These are phyloP conservation scores for Melanotaenia trifasciata DNA, from an alignment of 2,797 vertebrate genomes.

Conservation along the genomic window DNA sequence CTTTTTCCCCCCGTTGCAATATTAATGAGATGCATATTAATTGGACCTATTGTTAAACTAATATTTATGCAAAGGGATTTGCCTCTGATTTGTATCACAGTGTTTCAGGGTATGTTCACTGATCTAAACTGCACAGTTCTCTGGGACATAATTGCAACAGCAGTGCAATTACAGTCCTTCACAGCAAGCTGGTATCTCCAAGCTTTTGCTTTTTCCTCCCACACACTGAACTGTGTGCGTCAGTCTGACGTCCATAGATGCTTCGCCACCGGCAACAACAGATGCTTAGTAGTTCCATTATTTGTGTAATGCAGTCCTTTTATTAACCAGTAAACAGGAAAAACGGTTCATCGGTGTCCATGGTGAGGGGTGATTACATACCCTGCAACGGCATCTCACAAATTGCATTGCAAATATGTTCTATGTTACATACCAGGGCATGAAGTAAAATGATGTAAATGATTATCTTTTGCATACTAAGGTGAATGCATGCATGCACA, in stretches of 20 bases:
- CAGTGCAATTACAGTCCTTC: slow-evolving; percentile 83
- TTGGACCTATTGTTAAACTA: slow-evolving; percentile 39
- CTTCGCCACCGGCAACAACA: slow-evolving; percentile 73
- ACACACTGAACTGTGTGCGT: slow-evolving; percentile 83
- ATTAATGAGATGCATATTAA: slow-evolving; percentile 59
- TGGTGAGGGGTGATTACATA: slow-evolving; percentile 43
- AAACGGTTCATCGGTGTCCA: slow-evolving; percentile 28
- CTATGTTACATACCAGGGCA: slow-evolving; percentile 35
- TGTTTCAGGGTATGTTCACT: slow-evolving; percentile 45
- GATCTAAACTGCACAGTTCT: slow-evolving; percentile 65
- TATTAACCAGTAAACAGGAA: slow-evolving; percentile 56
- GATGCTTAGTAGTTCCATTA: slow-evolving; percentile 63
- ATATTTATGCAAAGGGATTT: slow-evolving; percentile 57
- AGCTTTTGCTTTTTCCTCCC: slow-evolving; percentile 80
- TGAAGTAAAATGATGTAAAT: slow-evolving; percentile 3
- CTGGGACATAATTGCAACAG: slow-evolving; percentile 71
- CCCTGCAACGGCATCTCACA: slow-evolving; percentile 25
- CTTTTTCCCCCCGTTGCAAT: slow-evolving; percentile 3
- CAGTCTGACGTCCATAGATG: slow-evolving; percentile 81
- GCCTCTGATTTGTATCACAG: slow-evolving; percentile 63
- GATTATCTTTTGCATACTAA: slow-evolving; percentile 19
- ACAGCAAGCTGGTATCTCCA: slow-evolving; percentile 77
- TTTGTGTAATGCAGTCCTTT: slow-evolving; percentile 56
- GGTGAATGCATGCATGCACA: slow-evolving; percentile 39
- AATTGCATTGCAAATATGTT: slow-evolving; percentile 10